Evolutionary conservation across 2,113 vertebrate genomes (phyloP), one percentile per base, ranked within the genome.

Genomic region (Proteles cristata): DNA sequence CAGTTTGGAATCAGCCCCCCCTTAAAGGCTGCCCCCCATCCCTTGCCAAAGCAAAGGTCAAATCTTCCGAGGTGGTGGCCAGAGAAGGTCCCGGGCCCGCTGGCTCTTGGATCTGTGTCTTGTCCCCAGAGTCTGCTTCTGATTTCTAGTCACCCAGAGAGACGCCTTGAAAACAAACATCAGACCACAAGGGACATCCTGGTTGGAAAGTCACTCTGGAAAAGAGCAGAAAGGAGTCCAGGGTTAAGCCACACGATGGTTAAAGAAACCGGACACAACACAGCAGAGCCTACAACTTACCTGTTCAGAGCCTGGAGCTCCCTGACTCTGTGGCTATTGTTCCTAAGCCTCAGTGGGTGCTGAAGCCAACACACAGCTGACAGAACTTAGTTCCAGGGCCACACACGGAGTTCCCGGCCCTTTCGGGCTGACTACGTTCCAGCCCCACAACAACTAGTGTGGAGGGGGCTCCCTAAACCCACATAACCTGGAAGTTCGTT

Each of bases 101-200:
- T 96, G 98, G 96, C 85, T 98, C 85, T 96, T 77, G 95, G 98
- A 81, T 98, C 92, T 98, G 50, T 73, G 90, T 98, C 97, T 98
- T 89, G 81, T 97, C 48, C 45, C 89, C 2, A 21, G 65, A 73
- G 97, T 90, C 90, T 85, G 82, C 88, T 97, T 96, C 74, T 65
- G 84, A 96, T 94, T 97, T 93, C 92, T 97, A 97, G 97, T 95
- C 92, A 96, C 97, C 97, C 97, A 96, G 94, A 76, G 91, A 58
- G 81, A 90, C 58, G 93, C 76, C 96, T 98, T 97, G 92, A 96
- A 85, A 98, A 89, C 86, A 50, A 97, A 90, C 95, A 97, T 99
- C 98, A 99, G 97, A 99, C 99, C 96, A 99, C 99, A 21, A 99
- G 99, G 91, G 99, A 99, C 99, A 99, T 99, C 96, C 99, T 99